These are phyloP conservation scores for Protobothrops mucrosquamatus DNA, from an alignment of 2,113 vertebrate species.

Conservation along the genomic window DNA sequence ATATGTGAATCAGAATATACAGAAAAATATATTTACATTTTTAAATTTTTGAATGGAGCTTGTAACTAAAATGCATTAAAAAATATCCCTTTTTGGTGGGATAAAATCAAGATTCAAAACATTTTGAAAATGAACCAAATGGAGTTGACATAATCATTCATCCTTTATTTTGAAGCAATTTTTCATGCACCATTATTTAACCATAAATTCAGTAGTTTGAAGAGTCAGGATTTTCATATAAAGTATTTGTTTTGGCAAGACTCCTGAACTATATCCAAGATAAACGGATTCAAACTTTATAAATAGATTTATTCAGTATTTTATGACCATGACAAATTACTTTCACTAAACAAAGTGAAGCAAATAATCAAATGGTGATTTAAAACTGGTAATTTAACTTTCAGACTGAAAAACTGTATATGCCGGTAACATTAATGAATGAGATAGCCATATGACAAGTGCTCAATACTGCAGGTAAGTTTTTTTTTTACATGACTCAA, in stretches of 20 bases:
- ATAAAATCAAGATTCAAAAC: not conserved
- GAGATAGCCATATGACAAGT: not conserved
- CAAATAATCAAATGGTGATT: not conserved
- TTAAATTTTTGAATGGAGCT: not conserved
- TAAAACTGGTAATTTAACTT: not conserved
- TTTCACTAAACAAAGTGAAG: not conserved
- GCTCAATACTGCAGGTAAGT: not conserved
- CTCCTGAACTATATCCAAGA: not conserved
- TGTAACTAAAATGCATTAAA: not conserved
- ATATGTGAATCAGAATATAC: not conserved
- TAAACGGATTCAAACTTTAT: not conserved
- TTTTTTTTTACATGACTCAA: not conserved
- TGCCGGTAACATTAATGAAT: not conserved
- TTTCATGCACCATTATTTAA: not conserved
- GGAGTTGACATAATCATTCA: not conserved
- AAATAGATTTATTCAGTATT: not conserved
- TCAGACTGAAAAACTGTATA: not conserved
- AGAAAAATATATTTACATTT: not conserved
- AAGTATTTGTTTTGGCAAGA: not conserved
- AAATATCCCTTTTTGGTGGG: not conserved
- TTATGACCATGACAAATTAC: not conserved
- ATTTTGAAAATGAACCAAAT: not conserved
- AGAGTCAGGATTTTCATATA: not conserved
- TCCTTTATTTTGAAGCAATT: not conserved
- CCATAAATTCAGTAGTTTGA: not conserved